Conservation (phyloP, 2,888 invertebrate genomes). For the Spisula subtruncata region DNA sequence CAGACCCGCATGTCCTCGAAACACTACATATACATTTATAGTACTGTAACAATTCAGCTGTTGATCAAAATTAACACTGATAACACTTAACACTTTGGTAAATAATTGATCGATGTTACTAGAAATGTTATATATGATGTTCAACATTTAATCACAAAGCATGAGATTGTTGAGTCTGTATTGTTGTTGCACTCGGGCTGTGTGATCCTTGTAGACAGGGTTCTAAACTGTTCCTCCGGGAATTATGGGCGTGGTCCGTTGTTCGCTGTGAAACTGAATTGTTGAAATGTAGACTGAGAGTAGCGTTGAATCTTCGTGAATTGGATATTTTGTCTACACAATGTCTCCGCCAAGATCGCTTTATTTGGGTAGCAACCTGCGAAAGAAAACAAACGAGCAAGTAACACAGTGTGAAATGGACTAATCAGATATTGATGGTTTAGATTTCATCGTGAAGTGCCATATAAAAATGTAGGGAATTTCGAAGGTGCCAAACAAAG, state of each 20-base stretch:
- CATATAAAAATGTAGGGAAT: too few species aligned
- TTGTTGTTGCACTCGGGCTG: slow-evolving; percentile 29
- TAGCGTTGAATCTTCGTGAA: slow-evolving; percentile 56
- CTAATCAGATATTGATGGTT: too few species aligned
- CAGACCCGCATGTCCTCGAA: too few species aligned
- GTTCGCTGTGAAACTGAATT: slow-evolving; percentile 54
- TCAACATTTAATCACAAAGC: not conserved
- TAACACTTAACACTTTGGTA: too few species aligned
- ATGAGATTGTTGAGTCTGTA: slow-evolving; percentile 41
- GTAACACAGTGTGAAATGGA: too few species aligned
- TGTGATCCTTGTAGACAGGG: slow-evolving; percentile 54
- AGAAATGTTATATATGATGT: not conserved
- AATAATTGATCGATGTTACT: too few species aligned
- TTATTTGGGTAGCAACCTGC: slow-evolving; percentile 72
- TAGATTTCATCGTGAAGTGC: too few species aligned
- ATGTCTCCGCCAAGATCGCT: slow-evolving; percentile 60
- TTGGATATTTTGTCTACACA: slow-evolving; percentile 48
- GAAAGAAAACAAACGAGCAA: not conserved
- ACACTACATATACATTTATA: too few species aligned
- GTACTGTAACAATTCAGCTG: not conserved
- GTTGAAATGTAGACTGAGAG: slow-evolving; percentile 65
- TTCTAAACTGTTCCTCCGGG: slow-evolving; percentile 59
- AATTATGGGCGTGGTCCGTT: slow-evolving; percentile 12
- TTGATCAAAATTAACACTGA: too few species aligned
- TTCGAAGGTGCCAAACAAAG: too few species aligned